Base-by-base conservation (phyloP, 1,140 invertebrate genomes). In the Arctopsyche grandis region DNA sequence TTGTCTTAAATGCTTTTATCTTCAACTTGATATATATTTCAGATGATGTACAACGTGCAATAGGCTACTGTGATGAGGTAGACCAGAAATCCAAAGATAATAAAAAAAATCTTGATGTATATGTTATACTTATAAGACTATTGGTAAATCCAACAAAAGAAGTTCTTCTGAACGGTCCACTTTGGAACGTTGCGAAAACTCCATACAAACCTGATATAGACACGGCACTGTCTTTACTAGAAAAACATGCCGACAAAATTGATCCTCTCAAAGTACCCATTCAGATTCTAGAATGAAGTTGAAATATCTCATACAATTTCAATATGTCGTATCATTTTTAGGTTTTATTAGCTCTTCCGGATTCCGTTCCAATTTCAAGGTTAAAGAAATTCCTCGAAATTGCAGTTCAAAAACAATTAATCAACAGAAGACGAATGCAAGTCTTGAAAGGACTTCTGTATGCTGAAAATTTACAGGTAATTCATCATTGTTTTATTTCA, bases 61-160 rank as follows among this genome's bases (percentile, higher is more conserved):
- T 95, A 83, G 87, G 92, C 75, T 99, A 98, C 88, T 98, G 97
- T 85, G 90, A 93, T 83, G 92, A 90, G 85, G 92, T 94, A 73
- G 91, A 91, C 78, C 82, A 87, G 79, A 83, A 85, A 84, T 83
- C 84, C 5, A 87, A 73, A 75, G 85, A 82, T 63, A 69, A 44
- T 29, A 66, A 77, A 43, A 89, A 86, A 85, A 90, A 89, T 48
- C 89, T 91, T 1, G 90, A 94, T 81, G 91, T 94, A 9, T 94
- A 93, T 73, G 89, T 93, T 5, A 89, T 87, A 7, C 85, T 94
- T 0, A 91, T 94, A 81, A 89, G 91, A 80, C 91, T 92, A 60
- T 86, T 94, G 22, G 84, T 94, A 46, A 90, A 91, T 82, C 93
- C 93, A 0, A 86, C 91, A 84, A 90, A 83, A 84, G 89, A 44